Evolutionary conservation across 2,888 invertebrate genomes (phyloP), one percentile per base, ranked within the genome.

Genomic region (Horisme vitalbata): DNA sequence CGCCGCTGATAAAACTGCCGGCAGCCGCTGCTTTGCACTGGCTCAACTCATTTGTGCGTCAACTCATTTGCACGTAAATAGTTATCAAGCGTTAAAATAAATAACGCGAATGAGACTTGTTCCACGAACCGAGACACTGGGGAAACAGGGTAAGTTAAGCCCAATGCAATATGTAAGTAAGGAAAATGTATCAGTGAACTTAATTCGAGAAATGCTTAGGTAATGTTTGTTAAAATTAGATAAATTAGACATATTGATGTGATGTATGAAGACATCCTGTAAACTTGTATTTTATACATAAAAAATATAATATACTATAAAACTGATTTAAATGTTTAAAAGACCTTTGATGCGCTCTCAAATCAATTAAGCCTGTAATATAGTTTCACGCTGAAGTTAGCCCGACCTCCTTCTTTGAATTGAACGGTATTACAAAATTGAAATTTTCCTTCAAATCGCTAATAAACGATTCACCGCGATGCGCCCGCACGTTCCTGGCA

Each of bases 401-500:
- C 27, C 20, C 45, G 10, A 15, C 4, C 10, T 45, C 45, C 45
- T 62, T 65, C 44, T 39, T 55, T 59, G 55, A 63, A 63, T 62
- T 63, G 63, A 64, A 59, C 51, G 47, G 57, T 72, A 72, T 73
- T 73, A 76, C 68, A 69, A 77, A 80, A 79, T 77, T 74, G 71
- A 71, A 76, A 80, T 80, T 82, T 82, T 78, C 72, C 76, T 76
- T 78, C 77, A 83, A 81, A 80, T 79, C 79, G 70, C 64, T 76
- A 61, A 79, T 83, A 83, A 83, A 79, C 80, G 75, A 74, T 66
- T 68, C 71, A 76, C 76, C 52, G 75, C 75, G 79, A 75, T 74
- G 77, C 77, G 71, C 70, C 66, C 54, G 65, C 62, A 74, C 71
- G 75, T 69, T 79, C 74, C 76, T 77, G 67, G 66, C 64, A 55